Evolutionary conservation across 2,888 invertebrate species (phyloP), one percentile per base, ranked within the genome.

Genomic region (Phyllotreta striolata): DNA sequence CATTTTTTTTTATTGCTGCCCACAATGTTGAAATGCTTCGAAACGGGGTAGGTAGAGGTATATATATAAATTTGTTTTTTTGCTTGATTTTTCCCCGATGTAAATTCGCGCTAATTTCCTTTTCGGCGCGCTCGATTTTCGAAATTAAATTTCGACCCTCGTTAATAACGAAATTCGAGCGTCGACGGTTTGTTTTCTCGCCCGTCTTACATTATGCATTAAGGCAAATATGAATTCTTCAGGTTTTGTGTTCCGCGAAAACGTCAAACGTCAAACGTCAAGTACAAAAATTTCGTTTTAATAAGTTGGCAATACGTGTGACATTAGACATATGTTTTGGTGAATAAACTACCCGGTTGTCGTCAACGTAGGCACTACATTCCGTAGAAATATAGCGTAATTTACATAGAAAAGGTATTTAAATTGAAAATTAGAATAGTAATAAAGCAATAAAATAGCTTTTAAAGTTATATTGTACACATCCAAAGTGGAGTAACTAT

Each of bases 381-480:
- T 77, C 76, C 55, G 62, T 70, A 76, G 77, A 76, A 77, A 77
- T 77, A 77, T 77, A 76, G 75, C 75, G 62, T 70, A 76, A 80
- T 80, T 80, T 78, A 76, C 80, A 80, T 79, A 79, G 78, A 79
- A 80, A 79, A 78, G 79, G 77, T 76, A 79, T 79, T 79, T 79
- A 80, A 79, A 78, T 78, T 75, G 78, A 77, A 76, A 78, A 79
- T 79, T 79, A 79, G 79, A 79, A 78, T 78, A 76, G 79, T 76
- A 79, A 79, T 80, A 80, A 80, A 79, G 78, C 78, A 79, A 79
- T 79, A 79, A 80, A 80, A 79, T 77, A 77, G 78, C 78, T 78
- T 78, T 78, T 79, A 78, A 76, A 78, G 75, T 78, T 77, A 24
- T 24, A 78, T 77, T 78, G 74, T 75, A 70, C 75, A 75, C 75